Base-by-base conservation (phyloP, 2,797 vertebrate genomes). In the Echiichthys vipera region DNA sequence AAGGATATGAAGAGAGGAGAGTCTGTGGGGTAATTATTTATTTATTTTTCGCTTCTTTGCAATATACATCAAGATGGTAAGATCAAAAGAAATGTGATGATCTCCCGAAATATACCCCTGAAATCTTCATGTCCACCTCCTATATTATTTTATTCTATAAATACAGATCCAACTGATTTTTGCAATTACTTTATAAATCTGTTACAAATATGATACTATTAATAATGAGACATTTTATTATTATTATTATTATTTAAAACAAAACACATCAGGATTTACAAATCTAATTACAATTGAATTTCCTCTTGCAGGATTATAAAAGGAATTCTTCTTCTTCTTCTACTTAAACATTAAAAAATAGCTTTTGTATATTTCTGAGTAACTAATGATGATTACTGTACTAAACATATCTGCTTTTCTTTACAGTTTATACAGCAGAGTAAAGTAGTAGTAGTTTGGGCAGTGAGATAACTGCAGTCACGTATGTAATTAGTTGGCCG, bases 1-100 rank as follows among this genome's bases (percentile, higher is more conserved):
- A 74, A 84, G 43, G 5, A 24, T 45, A 30, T n/a, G 32, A 34
- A 65, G 45, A 45, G 36, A n/a, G n/a, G n/a, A n/a, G n/a, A n/a
- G n/a, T n/a, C n/a, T n/a, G n/a, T n/a, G n/a, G n/a, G 29, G 15
- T 2, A 8, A 5, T 46, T 72, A 65, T 46, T 17, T 0, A 43
- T 39, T 6, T 40, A n/a, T n/a, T n/a, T n/a, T n/a, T n/a, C n/a
- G n/a, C 4, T 17, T 32, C 7, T 45, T 49, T 36, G 51, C 6
- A 47, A 18, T 39, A 30, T 24, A 20, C 27, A 14, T 59, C n/a
- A 37, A 7, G 22, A 42, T 46, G 12, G 17, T 29, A n/a, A 8
- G 4, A 39, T 29, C 20, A 39, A 3, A 36, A 47, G 22, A 49
- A 42, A 34, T 8, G 6, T n/a, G 12, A 56, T 40, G 15, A 39